Conservation (phyloP, 2,797 vertebrate genomes). For the Sebastes kiyomatsui region DNA sequence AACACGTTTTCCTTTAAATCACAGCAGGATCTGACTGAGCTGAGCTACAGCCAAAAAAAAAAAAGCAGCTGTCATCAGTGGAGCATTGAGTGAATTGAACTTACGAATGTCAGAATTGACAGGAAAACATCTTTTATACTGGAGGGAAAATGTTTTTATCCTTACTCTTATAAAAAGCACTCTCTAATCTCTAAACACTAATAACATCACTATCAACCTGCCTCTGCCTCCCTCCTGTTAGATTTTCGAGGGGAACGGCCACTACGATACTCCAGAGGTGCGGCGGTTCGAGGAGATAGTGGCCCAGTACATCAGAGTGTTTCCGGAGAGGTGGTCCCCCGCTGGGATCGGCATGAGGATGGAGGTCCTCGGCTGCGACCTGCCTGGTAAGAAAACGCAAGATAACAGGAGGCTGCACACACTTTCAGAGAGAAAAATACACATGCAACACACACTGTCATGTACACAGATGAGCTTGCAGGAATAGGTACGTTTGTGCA, state of each 20-base stretch:
- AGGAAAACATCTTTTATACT: neutral
- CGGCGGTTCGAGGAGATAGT: conserved; percentile 91
- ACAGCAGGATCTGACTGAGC: neutral
- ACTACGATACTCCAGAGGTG: conserved; percentile 95
- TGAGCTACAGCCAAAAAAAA: conserved; percentile 1
- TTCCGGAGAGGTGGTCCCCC: conserved; percentile 96
- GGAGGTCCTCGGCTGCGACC: conserved; percentile 96
- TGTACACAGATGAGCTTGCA: neutral
- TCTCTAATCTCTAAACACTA: neutral
- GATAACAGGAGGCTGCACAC: neutral
- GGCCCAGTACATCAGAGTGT: conserved; percentile 90
- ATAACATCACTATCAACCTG: neutral
- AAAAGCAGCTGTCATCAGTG: neutral
- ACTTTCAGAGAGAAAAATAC: neutral
- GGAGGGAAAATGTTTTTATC: neutral
- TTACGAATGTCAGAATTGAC: conserved; percentile 13
- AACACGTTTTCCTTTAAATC: neutral
- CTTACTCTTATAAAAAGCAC: conserved; percentile 12
- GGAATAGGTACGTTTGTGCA: neutral
- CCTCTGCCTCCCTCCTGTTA: conserved; percentile 49
- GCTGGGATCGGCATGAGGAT: conserved; percentile 97
- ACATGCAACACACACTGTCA: neutral
- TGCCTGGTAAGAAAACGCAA: conserved; percentile 86
- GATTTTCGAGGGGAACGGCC: conserved; percentile 97
- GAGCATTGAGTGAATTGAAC: neutral